Conservation (phyloP, 2,797 vertebrate genomes). For the Propithecus perrieri region DNA sequence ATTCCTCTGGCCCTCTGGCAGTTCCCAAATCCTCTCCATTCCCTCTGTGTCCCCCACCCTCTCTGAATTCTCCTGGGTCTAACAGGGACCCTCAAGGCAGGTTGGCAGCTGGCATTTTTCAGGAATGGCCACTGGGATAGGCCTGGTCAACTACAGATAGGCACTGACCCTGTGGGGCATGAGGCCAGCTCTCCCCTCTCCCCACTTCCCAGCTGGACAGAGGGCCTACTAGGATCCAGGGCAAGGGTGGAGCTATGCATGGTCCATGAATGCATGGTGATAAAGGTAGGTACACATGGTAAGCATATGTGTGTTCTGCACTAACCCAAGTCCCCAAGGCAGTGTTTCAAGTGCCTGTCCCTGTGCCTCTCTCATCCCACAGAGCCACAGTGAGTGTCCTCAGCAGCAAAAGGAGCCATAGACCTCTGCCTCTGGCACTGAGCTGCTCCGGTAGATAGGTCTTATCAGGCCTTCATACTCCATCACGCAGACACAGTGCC, state of each 20-base stretch:
- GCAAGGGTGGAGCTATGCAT: conserved; percentile 50
- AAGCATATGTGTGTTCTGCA: background rate
- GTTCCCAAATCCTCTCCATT: background rate
- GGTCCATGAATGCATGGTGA: conserved; percentile 22
- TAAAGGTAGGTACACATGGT: conserved; percentile 9
- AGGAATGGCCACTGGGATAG: conserved; percentile 79
- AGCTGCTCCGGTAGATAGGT: conserved; percentile 46
- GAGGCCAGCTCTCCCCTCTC: conserved; percentile 28
- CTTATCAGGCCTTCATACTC: conserved; percentile 85
- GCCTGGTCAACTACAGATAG: conserved; percentile 91
- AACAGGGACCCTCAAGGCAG: conserved; percentile 10
- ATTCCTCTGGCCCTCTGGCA: background rate
- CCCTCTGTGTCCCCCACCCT: background rate
- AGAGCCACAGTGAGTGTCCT: conserved; percentile 45
- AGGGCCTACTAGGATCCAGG: conserved; percentile 40
- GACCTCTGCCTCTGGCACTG: conserved; percentile 74
- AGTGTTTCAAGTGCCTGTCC: conserved; percentile 2
- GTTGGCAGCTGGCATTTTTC: conserved; percentile 21
- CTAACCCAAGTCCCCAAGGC: background rate
- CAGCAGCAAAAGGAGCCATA: background rate
- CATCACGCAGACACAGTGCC: conserved; percentile 92
- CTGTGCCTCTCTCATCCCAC: conserved; percentile 41
- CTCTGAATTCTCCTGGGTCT: conserved; percentile 40
- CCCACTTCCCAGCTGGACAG: background rate
- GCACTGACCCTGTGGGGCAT: conserved; percentile 87